These are phyloP conservation scores for Astreopora myriophthalma DNA, from an alignment of 64 coral and sea anemone species.

Conservation along the genomic window DNA sequence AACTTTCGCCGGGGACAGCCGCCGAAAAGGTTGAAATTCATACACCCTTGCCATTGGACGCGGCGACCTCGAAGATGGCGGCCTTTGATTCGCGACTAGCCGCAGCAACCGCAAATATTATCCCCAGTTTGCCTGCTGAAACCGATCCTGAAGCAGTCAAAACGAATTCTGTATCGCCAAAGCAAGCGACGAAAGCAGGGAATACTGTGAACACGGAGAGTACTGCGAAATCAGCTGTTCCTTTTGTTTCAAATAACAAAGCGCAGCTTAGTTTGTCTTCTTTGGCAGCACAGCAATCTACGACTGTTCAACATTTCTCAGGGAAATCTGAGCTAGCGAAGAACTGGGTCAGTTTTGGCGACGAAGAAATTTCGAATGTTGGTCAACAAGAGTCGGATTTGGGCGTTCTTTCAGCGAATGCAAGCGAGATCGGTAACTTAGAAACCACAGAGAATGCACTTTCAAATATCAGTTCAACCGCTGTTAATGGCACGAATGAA, in stretches of 20 bases:
- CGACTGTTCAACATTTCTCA: background rate
- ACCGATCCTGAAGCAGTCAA: background rate
- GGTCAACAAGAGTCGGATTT: background rate
- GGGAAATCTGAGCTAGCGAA: background rate
- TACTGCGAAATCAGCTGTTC: constrained; percentile 37
- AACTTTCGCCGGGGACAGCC: background rate
- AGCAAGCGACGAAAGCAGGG: background rate
- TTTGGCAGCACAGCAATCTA: background rate
- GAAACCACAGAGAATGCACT: background rate
- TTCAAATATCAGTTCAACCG: background rate
- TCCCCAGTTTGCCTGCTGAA: background rate
- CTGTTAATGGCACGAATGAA: background rate
- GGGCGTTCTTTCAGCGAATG: background rate
- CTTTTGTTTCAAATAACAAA: constrained; percentile 7
- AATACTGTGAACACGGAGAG: background rate
- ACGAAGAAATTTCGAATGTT: background rate
- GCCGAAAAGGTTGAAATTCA: background rate
- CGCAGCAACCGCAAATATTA: constrained; percentile 39
- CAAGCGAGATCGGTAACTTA: background rate
- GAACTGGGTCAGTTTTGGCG: constrained; percentile 38
- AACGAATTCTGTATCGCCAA: background rate
- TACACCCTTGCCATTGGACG: constrained; percentile 2
- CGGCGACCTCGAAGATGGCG: constrained; percentile 12
- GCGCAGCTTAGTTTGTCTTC: background rate
- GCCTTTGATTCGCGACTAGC: constrained; percentile 36